A percentile compares a stretch with the other conserved stretches of the same genome.
phyloP scores from a whole-genome alignment of 2,888 invertebrate species.

The Melieria crassipennis region DNA sequence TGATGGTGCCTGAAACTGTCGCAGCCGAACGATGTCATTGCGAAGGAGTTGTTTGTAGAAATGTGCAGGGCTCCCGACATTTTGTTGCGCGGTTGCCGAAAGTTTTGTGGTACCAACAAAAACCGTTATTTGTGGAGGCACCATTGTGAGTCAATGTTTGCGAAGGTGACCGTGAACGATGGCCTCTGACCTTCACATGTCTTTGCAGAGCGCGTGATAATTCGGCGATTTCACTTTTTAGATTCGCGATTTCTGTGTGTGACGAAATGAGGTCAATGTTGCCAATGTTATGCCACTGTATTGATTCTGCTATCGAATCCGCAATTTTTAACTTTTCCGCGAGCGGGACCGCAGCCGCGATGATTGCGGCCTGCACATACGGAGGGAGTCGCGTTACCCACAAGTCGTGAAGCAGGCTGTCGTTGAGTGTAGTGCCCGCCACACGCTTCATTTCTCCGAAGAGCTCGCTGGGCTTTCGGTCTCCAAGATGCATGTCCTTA shows the following conservation, averaged over 20 bases:
- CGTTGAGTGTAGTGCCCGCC: constrained; percentile 26
- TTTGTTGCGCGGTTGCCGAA: constrained; percentile 14
- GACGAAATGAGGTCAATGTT: constrained; percentile 2
- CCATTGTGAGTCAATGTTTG: neutral
- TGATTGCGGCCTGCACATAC: constrained; percentile 34
- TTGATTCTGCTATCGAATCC: constrained; percentile 12
- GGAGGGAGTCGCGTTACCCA: constrained; percentile 32
- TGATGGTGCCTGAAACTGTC: too few relatives aligned
- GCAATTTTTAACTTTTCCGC: constrained; percentile 23
- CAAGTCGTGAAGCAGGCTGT: constrained; percentile 29
- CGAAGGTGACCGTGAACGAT: constrained; percentile 8
- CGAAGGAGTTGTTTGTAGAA: too few relatives aligned
- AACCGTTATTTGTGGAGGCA: neutral
- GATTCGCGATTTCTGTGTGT: constrained; percentile 8
- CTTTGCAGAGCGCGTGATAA: neutral
- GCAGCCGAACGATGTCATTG: too few relatives aligned
- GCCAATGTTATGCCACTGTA: neutral
- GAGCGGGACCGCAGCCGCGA: constrained; percentile 25
- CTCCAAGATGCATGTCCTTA: constrained; percentile 25
- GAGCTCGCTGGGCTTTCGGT: constrained; percentile 23
- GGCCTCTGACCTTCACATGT: constrained; percentile 7
- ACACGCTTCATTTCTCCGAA: constrained; percentile 31
- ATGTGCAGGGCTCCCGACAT: neutral
- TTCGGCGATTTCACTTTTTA: constrained; percentile 13
- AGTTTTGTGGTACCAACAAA: constrained; percentile 36